A percentile compares a stretch with the other conserved stretches of the same genome.
Evolutionary conservation across 2,113 vertebrate species (phyloP).

Genomic region (Catharus bicknelli): DNA sequence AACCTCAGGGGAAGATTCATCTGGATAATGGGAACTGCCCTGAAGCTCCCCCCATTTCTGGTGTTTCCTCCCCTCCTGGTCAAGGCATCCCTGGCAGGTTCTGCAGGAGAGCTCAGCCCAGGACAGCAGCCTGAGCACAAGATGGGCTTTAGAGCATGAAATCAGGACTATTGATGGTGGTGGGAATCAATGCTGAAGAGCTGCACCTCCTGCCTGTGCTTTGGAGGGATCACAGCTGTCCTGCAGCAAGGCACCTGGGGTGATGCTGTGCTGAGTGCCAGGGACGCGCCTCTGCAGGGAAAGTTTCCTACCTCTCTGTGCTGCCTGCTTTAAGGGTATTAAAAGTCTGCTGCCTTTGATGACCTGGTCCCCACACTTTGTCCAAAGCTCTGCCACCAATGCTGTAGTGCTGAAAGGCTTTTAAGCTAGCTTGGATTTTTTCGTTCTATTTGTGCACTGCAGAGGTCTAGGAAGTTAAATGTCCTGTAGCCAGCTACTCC

Average conservation of each 20-base stretch:
- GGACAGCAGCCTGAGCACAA: neutral
- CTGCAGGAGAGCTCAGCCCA: neutral
- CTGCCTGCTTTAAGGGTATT: neutral
- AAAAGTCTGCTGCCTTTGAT: neutral
- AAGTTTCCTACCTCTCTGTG: neutral
- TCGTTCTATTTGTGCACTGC: neutral
- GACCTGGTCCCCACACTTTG: neutral
- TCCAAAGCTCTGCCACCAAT: neutral
- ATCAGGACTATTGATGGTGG: no score
- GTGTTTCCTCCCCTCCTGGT: neutral
- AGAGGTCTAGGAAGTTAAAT: neutral
- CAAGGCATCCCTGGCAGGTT: neutral
- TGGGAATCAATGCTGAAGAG: neutral
- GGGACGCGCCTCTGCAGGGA: neutral
- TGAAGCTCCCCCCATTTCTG: neutral
- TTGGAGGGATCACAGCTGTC: neutral
- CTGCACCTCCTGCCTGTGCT: neutral
- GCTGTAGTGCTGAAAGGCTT: neutral
- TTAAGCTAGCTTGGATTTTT: neutral
- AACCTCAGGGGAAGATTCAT: neutral
- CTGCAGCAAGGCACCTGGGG: accelerated
- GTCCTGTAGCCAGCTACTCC: neutral
- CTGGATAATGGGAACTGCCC: neutral
- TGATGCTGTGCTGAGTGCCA: accelerated
- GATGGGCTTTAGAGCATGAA: neutral